These are phyloP conservation scores for Sebastes melanostomus DNA, from an alignment of 2,797 vertebrate species.

Conservation along the genomic window DNA sequence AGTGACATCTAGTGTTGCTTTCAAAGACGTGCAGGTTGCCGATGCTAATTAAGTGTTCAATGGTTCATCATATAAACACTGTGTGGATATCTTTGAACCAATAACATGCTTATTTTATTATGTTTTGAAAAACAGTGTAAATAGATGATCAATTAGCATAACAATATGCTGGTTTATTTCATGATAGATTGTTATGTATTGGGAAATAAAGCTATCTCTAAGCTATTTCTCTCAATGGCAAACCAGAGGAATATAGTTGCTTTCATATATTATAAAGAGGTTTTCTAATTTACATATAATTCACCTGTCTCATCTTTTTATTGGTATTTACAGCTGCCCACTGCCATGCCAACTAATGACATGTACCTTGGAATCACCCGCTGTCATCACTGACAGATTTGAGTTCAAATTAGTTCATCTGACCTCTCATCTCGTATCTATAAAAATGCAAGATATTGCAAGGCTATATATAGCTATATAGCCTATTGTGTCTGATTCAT, in stretches of 20 bases:
- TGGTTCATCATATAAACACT: neutral
- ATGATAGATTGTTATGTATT: neutral
- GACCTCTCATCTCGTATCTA: too few species aligned
- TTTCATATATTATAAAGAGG: neutral
- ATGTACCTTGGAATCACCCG: neutral
- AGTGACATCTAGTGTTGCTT: slow-evolving; percentile 65
- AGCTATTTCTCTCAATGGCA: neutral
- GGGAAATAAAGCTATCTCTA: neutral
- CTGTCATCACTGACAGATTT: neutral
- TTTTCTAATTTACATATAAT: neutral
- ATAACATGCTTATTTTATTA: neutral
- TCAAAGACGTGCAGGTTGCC: neutral
- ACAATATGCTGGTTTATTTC: neutral
- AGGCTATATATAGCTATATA: too few species aligned
- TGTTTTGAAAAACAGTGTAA: neutral
- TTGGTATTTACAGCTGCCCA: neutral
- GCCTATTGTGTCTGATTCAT: neutral
- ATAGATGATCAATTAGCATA: neutral
- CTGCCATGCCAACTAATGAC: neutral
- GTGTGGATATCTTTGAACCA: neutral
- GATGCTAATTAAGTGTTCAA: neutral
- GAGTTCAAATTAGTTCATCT: too few species aligned
- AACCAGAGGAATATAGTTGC: neutral
- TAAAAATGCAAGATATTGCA: too few species aligned
- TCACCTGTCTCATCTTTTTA: neutral